These are phyloP conservation scores for Octomys mimax DNA, from an alignment of 2,797 vertebrate species.

Conservation along the genomic window DNA sequence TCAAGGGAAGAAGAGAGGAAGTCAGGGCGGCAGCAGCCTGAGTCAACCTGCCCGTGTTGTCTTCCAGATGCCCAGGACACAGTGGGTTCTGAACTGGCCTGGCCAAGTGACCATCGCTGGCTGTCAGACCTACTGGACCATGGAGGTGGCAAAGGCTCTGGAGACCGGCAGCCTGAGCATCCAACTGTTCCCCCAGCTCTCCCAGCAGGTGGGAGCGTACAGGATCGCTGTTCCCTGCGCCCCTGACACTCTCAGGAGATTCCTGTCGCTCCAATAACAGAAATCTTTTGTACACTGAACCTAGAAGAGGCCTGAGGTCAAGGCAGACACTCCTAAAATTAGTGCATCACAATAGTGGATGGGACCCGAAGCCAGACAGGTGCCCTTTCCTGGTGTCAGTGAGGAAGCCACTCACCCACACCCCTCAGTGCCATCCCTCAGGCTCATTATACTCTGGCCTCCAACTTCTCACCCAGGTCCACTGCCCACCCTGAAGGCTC, in stretches of 20 bases:
- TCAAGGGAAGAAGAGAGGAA: not conserved
- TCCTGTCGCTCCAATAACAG: not conserved
- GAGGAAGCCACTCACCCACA: not conserved
- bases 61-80: conserved; percentile 90
- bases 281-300: not conserved
- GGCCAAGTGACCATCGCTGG: conserved; percentile 97
- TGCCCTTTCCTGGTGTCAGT: not conserved
- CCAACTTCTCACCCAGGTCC: not conserved
- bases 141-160: conserved; percentile 94
- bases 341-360: not conserved
- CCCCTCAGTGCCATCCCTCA: not conserved
- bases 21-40: not conserved
- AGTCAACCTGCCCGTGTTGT: conserved; percentile 51
- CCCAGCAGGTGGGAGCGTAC: conserved; percentile 90
- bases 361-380: not conserved
- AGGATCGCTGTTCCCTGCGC: not conserved
- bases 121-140: conserved; percentile 96
- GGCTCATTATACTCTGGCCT: not conserved
- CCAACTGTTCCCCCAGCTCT: conserved; percentile 92
- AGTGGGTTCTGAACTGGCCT: conserved; percentile 96
- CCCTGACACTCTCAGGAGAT: not conserved
- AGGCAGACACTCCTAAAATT: not conserved
- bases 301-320: not conserved
- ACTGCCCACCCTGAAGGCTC: not conserved
- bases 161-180: conserved; percentile 90